Evolutionary conservation across 2,888 invertebrate genomes (phyloP), one percentile per base, ranked within the genome.

Genomic region (Mimas tiliae): DNA sequence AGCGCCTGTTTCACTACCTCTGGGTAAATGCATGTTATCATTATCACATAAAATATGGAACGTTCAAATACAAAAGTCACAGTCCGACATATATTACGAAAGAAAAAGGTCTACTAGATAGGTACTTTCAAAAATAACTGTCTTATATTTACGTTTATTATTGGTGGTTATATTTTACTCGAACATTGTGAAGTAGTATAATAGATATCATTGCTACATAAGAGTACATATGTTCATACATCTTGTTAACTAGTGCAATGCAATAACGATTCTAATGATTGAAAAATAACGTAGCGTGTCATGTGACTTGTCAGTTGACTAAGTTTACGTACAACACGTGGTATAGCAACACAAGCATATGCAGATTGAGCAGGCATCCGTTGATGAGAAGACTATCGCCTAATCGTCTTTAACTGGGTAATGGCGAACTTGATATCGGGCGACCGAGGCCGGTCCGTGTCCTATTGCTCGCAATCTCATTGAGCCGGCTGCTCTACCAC

Each of bases 351-450:
- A 80, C 80, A 82, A 77, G 80, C 76, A 79, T 78, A 85, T 82
- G 83, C 83, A 83, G 82, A 88, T 86, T 83, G 83, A 78, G 73
- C 72, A 75, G 75, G 79, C 83, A 78, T 72, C 78, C 78, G 76
- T 73, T 90, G 88, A 93, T 91, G 84, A 84, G 79, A 89, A 88
- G 84, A 92, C 92, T 91, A 89, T 78, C 81, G 77, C 67, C 74
- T 87, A 87, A 90, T 90, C 86, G 84, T 71, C 80, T 70, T 84
- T 89, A 91, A 92, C 88, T 87, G 83, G 85, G 83, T 90, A 92
- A 91, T 91, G 81, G 84, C 83, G 83, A 89, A 89, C 87, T 89
- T 88, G 88, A 85, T 87, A 84, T 78, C 55, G 58, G 73, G 73
- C 68, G 73, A 71, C 72, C 78, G 75, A 52, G 67, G 67, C 72